Percentiles rank a stretch among this genome's conserved stretches.
Conservation (phyloP, 2,113 vertebrate genomes). For the Pseudopodoces humilis region DNA sequence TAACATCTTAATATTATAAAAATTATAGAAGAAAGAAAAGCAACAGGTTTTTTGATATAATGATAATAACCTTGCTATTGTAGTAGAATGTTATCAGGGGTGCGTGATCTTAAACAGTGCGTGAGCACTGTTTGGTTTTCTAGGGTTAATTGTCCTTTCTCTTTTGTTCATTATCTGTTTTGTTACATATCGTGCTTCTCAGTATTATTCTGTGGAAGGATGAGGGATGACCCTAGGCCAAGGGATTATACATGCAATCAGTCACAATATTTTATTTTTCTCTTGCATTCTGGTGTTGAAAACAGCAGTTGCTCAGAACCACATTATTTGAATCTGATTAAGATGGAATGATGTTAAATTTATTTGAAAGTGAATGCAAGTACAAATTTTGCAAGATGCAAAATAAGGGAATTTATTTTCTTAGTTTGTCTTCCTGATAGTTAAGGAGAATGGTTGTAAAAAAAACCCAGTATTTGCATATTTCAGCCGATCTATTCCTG, state of each 20-base stretch:
- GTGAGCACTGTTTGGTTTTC: not conserved
- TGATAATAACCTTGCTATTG: not conserved
- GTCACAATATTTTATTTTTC: not conserved
- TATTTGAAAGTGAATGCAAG: not conserved
- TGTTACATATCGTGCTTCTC: not conserved
- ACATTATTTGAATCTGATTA: not conserved
- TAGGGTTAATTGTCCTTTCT: not conserved
- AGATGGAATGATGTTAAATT: not conserved
- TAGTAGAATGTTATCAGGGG: not conserved
- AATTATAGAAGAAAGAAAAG: not conserved
- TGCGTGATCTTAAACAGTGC: not conserved
- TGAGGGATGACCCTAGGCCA: not conserved
- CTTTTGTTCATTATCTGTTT: not conserved
- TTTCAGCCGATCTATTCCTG: not conserved
- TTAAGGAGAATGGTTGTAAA: not conserved
- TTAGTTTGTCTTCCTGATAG: not conserved
- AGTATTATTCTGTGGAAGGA: not conserved
- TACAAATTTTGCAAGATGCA: not conserved
- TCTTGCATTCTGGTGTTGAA: not conserved
- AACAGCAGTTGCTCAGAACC: not conserved
- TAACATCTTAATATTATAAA: not conserved
- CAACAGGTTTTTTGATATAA: not conserved
- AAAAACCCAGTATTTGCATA: not conserved
- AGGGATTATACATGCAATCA: not conserved
- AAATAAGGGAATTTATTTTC: not conserved